These are phyloP conservation scores for Champsocephalus esox DNA, from an alignment of 2,797 vertebrate species.

Conservation along the genomic window DNA sequence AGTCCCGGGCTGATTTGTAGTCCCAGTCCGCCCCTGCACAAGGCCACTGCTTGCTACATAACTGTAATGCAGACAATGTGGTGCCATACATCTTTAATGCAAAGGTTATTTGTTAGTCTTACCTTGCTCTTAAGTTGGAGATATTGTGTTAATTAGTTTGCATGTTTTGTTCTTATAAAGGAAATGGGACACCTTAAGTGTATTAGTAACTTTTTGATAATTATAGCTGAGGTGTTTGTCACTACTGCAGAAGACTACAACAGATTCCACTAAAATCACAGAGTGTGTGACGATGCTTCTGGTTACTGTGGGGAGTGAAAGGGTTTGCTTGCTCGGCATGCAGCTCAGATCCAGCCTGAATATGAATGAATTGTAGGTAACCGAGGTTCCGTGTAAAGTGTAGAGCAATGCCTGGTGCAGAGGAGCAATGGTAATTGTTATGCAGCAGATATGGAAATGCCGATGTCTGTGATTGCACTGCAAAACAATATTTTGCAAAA, in stretches of 20 bases:
- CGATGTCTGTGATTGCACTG: slow-evolving; percentile 54
- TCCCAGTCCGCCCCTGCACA: not conserved
- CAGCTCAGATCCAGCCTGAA: slow-evolving; percentile 57
- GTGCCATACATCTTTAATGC: not conserved
- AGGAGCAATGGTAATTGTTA: slow-evolving; percentile 55
- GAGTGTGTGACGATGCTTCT: slow-evolving; percentile 25
- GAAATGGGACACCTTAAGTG: not conserved
- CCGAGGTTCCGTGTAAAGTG: slow-evolving; percentile 49
- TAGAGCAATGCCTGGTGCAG: slow-evolving; percentile 36
- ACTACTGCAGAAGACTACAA: slow-evolving; percentile 34
- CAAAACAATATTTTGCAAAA: slow-evolving; percentile 45
- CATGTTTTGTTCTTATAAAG: slow-evolving; percentile 2
- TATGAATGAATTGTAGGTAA: slow-evolving; percentile 71
- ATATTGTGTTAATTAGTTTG: not conserved
- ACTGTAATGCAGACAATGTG: not conserved
- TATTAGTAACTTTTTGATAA: slow-evolving; percentile 3
- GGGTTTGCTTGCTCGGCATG: slow-evolving; percentile 52
- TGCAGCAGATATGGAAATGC: slow-evolving; percentile 59
- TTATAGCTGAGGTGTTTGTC: slow-evolving; percentile 24
- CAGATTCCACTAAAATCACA: slow-evolving; percentile 23
- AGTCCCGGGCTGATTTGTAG: no score
- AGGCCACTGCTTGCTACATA: not conserved
- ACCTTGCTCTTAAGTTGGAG: not conserved
- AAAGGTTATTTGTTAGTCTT: not conserved
- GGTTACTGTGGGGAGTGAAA: slow-evolving; percentile 29